Evolutionary conservation across 2,797 vertebrate species (phyloP), one percentile per base, ranked within the genome.

Genomic region (Adelosebastes latens): DNA sequence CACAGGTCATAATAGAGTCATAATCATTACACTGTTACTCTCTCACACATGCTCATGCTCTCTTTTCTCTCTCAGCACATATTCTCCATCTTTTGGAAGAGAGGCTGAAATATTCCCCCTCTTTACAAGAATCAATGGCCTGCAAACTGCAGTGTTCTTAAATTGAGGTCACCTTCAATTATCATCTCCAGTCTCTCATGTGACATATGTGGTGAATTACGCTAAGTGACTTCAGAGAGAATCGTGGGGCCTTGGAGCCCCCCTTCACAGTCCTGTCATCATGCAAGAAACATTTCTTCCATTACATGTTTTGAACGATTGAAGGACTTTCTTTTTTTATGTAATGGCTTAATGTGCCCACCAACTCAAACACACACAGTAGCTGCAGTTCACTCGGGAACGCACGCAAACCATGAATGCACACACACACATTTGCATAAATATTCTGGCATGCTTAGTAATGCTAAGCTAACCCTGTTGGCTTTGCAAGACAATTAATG

Each of bases 91-190:
- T 82, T 81, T 89, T 68, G 14, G 65, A 83, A 29, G 61, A 29
- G 80, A 82, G 52, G 42, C 24, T 29, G 67, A 83, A 78, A 75
- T 42, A 42, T 65, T 77, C 39, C 62, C 60, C 31, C 77, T 79
- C 81, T 85, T 84, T 66, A 49, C 42, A 42, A 56, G 84, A 92
- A 80, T 80, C 85, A 84, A 78, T 87, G 82, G 60, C 82, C 69
- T 66, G 42, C 64, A 85, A 84, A 81, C 76, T 76, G 90, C 81
- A 36, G 59, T 14, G 70, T 71, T 86, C 82, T 79, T 69, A 91
- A 89, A 94, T 92, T 91, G 88, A 83, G 90, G 91, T 94, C 92
- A 91, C 79, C 82, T 90, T 89, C 79, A 93, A 90, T 92, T 89
- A 90, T 81, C 76, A 52, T 89, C 72, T 67, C 24, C 56, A 34